Conservation (phyloP, 2,888 invertebrate genomes). For the Allolobophora icterica region DNA sequence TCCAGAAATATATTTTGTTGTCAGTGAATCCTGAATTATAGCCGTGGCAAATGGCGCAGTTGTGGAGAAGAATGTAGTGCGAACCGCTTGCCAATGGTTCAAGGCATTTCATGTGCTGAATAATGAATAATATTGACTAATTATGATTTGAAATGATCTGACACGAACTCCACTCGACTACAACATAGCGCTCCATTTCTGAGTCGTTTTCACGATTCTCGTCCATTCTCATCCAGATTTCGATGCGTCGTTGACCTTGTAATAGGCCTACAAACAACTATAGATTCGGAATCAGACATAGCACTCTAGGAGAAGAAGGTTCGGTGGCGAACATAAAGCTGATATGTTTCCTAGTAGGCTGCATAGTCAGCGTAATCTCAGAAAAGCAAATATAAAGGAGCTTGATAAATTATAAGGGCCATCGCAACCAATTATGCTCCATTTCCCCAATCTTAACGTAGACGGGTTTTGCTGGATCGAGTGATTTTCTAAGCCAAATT, state of each 20-base stretch:
- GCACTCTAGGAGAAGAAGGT: too few species aligned
- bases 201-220: background rate
- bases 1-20: too few species aligned
- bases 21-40: too few species aligned
- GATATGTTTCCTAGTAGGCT: background rate
- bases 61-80: background rate
- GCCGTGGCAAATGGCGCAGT: too few species aligned
- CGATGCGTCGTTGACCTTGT: background rate
- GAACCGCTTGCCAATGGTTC: background rate
- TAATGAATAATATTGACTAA: background rate
- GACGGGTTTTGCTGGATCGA: too few species aligned
- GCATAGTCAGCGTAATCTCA: background rate
- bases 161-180: background rate
- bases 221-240: too few species aligned
- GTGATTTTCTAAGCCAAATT: too few species aligned
- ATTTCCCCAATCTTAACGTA: too few species aligned
- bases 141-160: background rate
- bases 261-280: too few species aligned
- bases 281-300: too few species aligned
- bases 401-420: background rate
- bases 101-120: background rate
- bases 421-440: background rate
- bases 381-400: background rate
- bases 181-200: background rate
- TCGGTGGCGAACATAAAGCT: background rate